A percentile compares a stretch with the other conserved stretches of the same genome.
Evolutionary conservation across 1,140 invertebrate species (phyloP).

Genomic region (Rhopalosiphum maidis): DNA sequence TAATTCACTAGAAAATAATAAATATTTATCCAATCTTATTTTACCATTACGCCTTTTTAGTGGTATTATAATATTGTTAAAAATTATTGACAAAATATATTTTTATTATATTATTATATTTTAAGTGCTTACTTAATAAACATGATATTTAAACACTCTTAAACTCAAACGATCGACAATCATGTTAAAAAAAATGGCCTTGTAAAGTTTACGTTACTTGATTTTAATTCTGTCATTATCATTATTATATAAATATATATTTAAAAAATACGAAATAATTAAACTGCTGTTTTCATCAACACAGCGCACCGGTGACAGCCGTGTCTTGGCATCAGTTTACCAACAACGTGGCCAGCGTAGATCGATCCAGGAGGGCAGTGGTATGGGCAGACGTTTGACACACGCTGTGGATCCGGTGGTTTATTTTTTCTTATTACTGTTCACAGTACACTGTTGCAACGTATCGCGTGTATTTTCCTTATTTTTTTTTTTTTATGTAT

Average conservation of each 20-base stretch:
- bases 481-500: neutral
- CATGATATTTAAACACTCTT: no score
- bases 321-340: conserved; percentile 92
- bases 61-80: neutral
- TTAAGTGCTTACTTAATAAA: no score
- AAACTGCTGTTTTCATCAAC: conserved; percentile 20
- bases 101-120: neutral
- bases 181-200: no score
- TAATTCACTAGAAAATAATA: neutral
- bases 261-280: neutral
- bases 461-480: neutral
- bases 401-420: neutral
- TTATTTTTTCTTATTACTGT: conserved; percentile 11
- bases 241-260: neutral
- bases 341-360: conserved; percentile 83
- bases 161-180: no score
- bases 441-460: neutral
- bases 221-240: neutral
- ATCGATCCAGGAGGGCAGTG: conserved; percentile 82
- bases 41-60: neutral
- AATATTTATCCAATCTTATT: neutral
- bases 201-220: no score
- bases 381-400: conserved; percentile 76
- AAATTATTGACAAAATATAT: neutral
- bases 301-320: conserved; percentile 84